phyloP scores from a whole-genome alignment of 2,888 invertebrate genomes.

The Ornithoptera priamus region DNA sequence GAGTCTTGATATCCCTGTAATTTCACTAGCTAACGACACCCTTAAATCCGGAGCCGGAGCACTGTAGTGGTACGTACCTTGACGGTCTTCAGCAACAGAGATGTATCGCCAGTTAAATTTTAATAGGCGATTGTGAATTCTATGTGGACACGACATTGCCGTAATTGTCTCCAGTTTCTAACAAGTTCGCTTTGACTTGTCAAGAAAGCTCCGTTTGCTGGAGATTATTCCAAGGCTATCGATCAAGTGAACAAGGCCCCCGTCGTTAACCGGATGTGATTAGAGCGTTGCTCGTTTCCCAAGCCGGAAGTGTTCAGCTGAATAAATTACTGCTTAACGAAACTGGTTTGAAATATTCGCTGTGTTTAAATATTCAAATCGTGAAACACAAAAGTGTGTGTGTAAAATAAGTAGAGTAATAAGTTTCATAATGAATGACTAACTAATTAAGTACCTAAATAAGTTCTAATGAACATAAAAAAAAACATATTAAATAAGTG shows the following conservation, averaged over 20 bases:
- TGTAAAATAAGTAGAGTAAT: too few relatives aligned
- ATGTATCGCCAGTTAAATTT: background rate
- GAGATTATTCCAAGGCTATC: conserved; percentile 8
- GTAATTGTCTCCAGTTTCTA: background rate
- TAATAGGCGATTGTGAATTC: background rate
- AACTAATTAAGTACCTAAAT: too few relatives aligned
- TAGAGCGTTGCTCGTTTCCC: conserved; percentile 6
- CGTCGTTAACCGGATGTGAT: conserved; percentile 4
- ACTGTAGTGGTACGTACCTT: too few relatives aligned
- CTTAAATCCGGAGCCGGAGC: too few relatives aligned
- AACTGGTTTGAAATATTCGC: background rate
- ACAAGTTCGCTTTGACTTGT: background rate
- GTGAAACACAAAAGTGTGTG: too few relatives aligned
- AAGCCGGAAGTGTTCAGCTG: background rate
- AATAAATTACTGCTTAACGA: conserved; percentile 1
- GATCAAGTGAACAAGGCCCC: conserved; percentile 14
- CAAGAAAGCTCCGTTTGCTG: conserved; percentile 2
- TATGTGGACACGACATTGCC: background rate
- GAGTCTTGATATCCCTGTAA: too few relatives aligned
- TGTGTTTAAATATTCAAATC: background rate
- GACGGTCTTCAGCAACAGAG: too few relatives aligned
- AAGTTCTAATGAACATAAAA: too few relatives aligned
- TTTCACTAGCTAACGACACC: too few relatives aligned
- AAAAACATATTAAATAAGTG: too few relatives aligned
- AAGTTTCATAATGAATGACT: too few relatives aligned